phyloP scores from a whole-genome alignment of 2,113 vertebrate species.

The Pomatorhinus ruficollis region DNA sequence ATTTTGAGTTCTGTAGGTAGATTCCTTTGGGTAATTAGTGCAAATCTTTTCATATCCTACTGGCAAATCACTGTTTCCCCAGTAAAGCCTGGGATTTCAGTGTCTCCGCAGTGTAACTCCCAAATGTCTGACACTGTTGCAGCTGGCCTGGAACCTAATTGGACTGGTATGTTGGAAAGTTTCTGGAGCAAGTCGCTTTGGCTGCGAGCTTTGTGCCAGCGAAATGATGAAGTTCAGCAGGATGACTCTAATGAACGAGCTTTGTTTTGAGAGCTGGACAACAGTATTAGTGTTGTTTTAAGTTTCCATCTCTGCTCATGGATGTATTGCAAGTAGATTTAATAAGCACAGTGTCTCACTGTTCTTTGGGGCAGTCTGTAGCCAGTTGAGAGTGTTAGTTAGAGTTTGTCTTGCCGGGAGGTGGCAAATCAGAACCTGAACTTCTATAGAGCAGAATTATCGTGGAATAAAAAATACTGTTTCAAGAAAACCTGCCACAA shows the following conservation, averaged over 20 bases:
- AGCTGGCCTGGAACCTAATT: conserved; percentile 62
- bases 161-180: conserved; percentile 50
- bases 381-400: background rate
- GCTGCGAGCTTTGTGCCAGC: conserved; percentile 19
- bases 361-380: background rate
- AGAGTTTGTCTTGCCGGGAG: background rate
- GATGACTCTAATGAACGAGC: conserved; percentile 34
- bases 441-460: background rate
- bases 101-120: background rate
- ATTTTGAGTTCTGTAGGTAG: background rate
- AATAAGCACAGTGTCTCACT: background rate
- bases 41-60: conserved; percentile 21
- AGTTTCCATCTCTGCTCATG: conserved; percentile 18
- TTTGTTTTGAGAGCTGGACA: conserved; percentile 34
- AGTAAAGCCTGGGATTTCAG: conserved; percentile 30
- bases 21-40: background rate
- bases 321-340: background rate
- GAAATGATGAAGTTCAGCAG: conserved; percentile 36
- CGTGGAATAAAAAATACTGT: background rate
- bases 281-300: conserved; percentile 12
- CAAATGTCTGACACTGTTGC: conserved; percentile 20
- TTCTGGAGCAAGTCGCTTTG: conserved; percentile 36
- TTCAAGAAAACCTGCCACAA: background rate
- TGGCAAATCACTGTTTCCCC: background rate
- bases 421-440: background rate